phyloP scores from a whole-genome alignment of 2,888 invertebrate species.

The Drosophila mimica region DNA sequence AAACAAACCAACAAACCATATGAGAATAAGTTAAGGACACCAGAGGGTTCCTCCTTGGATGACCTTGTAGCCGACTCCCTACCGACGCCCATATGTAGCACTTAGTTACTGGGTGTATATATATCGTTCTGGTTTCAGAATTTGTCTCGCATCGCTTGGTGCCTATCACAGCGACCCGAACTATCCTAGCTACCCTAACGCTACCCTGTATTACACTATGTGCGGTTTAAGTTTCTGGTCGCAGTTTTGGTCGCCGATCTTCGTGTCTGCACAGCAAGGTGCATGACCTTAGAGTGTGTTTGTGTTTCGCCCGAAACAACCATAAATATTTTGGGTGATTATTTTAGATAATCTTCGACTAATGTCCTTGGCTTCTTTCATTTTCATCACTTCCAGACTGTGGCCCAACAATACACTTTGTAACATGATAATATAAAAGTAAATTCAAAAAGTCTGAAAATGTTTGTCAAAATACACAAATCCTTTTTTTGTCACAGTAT shows the following conservation, averaged over 20 bases:
- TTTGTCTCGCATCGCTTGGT: constrained; percentile 69
- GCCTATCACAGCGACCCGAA: constrained; percentile 38
- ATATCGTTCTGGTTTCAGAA: constrained; percentile 70
- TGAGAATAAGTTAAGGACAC: constrained; percentile 53
- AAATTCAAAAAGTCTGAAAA: not conserved
- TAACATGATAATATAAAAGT: not conserved
- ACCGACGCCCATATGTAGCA: constrained; percentile 61
- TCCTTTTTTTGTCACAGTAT: not conserved
- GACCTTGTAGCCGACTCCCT: constrained; percentile 72
- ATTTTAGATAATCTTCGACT: constrained; percentile 79
- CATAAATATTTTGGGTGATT: constrained; percentile 82
- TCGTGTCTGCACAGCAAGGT: constrained; percentile 75
- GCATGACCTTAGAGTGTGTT: constrained; percentile 65
- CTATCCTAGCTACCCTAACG: constrained; percentile 15
- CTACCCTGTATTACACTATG: constrained; percentile 40
- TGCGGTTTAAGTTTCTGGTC: constrained; percentile 79
- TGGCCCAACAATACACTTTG: not conserved
- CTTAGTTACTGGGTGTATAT: constrained; percentile 44
- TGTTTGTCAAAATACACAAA: not conserved
- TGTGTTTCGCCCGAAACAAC: constrained; percentile 67
- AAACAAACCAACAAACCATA: constrained; percentile 56
- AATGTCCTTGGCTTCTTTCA: constrained; percentile 72
- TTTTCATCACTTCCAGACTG: constrained; percentile 24
- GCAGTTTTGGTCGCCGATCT: constrained; percentile 74
- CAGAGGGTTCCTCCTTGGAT: constrained; percentile 60